phyloP scores from a whole-genome alignment of 2,888 invertebrate species.

The Acholoe squamosa region DNA sequence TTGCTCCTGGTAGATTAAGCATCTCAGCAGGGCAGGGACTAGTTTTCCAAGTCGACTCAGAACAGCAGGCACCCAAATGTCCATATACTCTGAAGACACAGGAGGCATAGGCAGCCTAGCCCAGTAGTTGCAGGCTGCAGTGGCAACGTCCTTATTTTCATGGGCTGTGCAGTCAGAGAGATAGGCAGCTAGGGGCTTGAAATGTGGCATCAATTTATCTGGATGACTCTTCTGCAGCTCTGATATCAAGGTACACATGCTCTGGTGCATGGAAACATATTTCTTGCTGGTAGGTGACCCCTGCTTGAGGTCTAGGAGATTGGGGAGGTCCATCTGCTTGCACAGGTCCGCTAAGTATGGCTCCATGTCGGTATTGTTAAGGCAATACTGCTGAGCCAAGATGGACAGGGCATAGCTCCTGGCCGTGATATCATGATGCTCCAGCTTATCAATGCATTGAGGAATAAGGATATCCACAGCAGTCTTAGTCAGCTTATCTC shows the following conservation, averaged over 20 bases:
- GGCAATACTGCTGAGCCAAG: conserved; percentile 26
- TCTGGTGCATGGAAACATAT: conserved; percentile 59
- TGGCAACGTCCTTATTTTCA: conserved; percentile 59
- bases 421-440: conserved; percentile 60
- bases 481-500: conserved; percentile 16
- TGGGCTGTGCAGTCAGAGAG: conserved; percentile 63
- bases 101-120: conserved; percentile 67
- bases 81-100: conserved; percentile 65
- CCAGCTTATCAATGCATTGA: conserved; percentile 56
- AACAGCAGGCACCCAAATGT: conserved; percentile 67
- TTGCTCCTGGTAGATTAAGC: conserved; percentile 67
- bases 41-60: conserved; percentile 64
- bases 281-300: conserved; percentile 51
- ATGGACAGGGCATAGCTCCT: conserved; percentile 57
- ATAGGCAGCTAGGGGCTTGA: conserved; percentile 64
- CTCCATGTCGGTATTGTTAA: conserved; percentile 34
- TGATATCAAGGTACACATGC: conserved; percentile 62
- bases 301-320: conserved; percentile 54
- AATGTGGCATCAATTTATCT: conserved; percentile 63
- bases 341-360: conserved; percentile 34
- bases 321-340: conserved; percentile 38
- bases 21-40: conserved; percentile 66
- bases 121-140: conserved; percentile 69
- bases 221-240: conserved; percentile 65
- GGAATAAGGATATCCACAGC: conserved; percentile 51